These are phyloP conservation scores for Agrotis exclamationis DNA, from an alignment of 2,888 invertebrate genomes.

Conservation along the genomic window DNA sequence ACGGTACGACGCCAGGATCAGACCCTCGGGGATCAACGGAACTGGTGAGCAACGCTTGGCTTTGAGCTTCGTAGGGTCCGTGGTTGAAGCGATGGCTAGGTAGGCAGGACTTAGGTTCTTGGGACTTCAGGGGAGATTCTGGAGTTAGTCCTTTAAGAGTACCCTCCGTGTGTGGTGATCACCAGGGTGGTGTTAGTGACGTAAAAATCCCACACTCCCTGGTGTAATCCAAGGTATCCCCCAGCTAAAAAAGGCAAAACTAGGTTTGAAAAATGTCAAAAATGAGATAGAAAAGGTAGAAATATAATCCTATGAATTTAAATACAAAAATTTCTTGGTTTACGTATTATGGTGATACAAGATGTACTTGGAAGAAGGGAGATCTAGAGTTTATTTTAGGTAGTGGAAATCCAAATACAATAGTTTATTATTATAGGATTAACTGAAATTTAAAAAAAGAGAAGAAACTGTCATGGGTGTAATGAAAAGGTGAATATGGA, in stretches of 20 bases:
- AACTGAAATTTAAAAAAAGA: neutral
- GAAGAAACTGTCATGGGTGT: neutral
- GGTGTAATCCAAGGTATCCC: neutral
- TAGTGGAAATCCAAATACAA: neutral
- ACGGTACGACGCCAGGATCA: slow-evolving; percentile 97
- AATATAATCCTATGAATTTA: too few species aligned
- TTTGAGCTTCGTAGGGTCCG: slow-evolving; percentile 45
- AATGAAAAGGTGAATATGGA: neutral
- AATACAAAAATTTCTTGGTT: too few species aligned
- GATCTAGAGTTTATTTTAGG: neutral
- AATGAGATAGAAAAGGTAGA: too few species aligned
- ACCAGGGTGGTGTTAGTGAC: neutral
- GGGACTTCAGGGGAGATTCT: neutral
- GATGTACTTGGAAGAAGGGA: neutral
- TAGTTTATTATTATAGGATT: neutral
- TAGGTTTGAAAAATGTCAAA: too few species aligned
- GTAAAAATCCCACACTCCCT: neutral
- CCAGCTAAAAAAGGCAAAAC: neutral
- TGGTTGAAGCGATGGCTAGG: slow-evolving; percentile 54
- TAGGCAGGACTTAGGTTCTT: neutral
- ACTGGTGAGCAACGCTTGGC: slow-evolving; percentile 93
- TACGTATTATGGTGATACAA: too few species aligned
- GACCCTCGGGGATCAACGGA: slow-evolving; percentile 98
- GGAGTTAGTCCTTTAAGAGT: neutral
- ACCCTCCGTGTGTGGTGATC: neutral